These are phyloP conservation scores for Anthopleura sola DNA, from an alignment of 64 coral and sea anemone species.

Conservation along the genomic window DNA sequence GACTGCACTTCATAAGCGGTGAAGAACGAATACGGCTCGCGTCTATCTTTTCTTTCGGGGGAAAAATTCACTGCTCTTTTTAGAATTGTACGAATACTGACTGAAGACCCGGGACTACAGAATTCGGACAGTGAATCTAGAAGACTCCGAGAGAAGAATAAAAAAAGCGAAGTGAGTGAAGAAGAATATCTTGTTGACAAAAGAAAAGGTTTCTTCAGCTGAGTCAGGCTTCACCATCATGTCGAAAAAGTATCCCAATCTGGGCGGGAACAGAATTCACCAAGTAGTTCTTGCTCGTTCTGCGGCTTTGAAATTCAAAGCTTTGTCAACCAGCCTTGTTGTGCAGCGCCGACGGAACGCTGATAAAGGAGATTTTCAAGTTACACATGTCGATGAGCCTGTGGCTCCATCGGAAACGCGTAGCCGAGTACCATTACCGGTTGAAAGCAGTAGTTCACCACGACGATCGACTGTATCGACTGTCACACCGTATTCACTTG, in stretches of 20 bases:
- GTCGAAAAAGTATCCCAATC: slow-evolving; percentile 21
- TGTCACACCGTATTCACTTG: background rate
- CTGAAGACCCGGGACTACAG: too few relatives aligned
- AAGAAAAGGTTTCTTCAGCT: background rate
- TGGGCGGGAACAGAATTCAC: slow-evolving; percentile 51
- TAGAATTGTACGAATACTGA: too few relatives aligned
- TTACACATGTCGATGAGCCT: slow-evolving; percentile 64
- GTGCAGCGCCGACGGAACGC: slow-evolving; percentile 30
- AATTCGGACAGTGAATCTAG: background rate
- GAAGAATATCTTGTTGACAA: background rate
- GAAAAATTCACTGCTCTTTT: background rate
- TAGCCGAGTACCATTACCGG: too few relatives aligned
- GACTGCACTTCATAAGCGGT: too few relatives aligned
- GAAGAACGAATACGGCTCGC: too few relatives aligned
- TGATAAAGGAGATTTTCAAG: slow-evolving; percentile 64
- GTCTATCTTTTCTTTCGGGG: background rate
- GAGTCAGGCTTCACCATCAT: background rate
- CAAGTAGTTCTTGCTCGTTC: slow-evolving; percentile 43
- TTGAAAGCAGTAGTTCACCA: background rate
- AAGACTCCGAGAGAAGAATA: background rate
- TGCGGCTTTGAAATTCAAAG: slow-evolving; percentile 62
- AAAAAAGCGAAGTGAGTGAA: background rate
- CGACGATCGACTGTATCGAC: background rate
- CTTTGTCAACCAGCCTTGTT: slow-evolving; percentile 49
- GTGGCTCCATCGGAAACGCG: background rate